These are phyloP conservation scores for Drosophila oshimai DNA, from an alignment of 1,140 invertebrate genomes.

Conservation along the genomic window DNA sequence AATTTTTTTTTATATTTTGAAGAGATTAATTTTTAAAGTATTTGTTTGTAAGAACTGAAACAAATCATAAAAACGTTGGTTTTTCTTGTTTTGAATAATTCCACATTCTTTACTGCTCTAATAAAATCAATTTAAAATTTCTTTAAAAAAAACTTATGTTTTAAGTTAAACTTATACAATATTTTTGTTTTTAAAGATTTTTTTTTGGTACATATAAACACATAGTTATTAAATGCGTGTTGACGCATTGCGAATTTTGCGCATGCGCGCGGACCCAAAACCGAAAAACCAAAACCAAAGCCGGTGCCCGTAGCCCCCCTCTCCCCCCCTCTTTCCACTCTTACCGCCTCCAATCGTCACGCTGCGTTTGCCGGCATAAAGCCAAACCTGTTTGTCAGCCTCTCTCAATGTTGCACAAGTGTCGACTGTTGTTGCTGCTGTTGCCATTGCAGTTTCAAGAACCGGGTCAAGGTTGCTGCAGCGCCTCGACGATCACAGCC, in stretches of 20 bases:
- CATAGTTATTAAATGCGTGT: conserved; percentile 17
- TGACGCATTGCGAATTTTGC: conserved; percentile 44
- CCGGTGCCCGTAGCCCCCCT: neutral
- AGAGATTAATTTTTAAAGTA: too few species aligned
- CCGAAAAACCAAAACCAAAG: conserved; percentile 2
- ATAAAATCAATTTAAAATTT: too few species aligned
- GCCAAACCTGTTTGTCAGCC: conserved; percentile 66
- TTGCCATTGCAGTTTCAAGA: conserved; percentile 76
- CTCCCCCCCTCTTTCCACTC: neutral
- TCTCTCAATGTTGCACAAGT: conserved; percentile 66
- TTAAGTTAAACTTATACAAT: neutral
- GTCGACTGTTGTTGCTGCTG: conserved; percentile 12
- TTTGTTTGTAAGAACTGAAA: too few species aligned
- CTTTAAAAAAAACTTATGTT: neutral
- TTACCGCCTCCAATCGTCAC: conserved; percentile 5
- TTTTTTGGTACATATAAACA: conserved; percentile 23
- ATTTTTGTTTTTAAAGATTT: neutral
- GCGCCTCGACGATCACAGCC: conserved; percentile 39
- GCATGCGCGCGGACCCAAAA: conserved; percentile 60
- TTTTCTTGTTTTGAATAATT: too few species aligned
- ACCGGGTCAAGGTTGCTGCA: conserved; percentile 75
- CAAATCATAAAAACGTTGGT: too few species aligned
- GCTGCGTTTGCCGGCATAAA: conserved; percentile 40
- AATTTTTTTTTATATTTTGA: too few species aligned
- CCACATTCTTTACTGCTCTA: too few species aligned